Percentiles rank a stretch among this genome's conserved stretches.
Evolutionary conservation across 2,888 invertebrate genomes (phyloP).

Genomic region (Tinea semifulvella): DNA sequence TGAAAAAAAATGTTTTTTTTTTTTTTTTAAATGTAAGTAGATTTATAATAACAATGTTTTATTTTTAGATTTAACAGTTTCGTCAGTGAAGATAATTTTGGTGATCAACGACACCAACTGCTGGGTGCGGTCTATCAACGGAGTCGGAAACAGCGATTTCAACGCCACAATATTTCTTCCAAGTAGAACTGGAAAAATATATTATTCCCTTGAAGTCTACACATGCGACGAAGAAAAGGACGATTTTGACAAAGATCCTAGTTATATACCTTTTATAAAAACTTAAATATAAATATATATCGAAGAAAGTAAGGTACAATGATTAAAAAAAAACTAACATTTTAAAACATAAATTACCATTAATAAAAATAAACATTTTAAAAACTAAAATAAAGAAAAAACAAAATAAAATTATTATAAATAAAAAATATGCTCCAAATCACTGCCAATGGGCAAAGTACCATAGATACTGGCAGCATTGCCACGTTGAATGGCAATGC

Average conservation of each 20-base stretch:
- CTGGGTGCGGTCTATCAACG: slow-evolving; percentile 32
- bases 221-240: slow-evolving; percentile 25
- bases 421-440: too few species aligned
- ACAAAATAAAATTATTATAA: too few species aligned
- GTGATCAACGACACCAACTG: slow-evolving; percentile 43
- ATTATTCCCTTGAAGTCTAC: slow-evolving; percentile 37
- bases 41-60: too few species aligned
- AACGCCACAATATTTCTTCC: slow-evolving; percentile 37
- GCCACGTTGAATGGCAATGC: too few species aligned
- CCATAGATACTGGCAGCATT: too few species aligned
- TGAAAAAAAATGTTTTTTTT: too few species aligned
- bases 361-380: background rate
- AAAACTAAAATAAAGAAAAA: too few species aligned
- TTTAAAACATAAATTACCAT: background rate
- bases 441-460: too few species aligned
- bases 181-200: slow-evolving; percentile 29
- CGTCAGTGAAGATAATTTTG: slow-evolving; percentile 41
- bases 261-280: background rate
- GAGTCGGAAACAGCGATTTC: slow-evolving; percentile 36
- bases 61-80: too few species aligned
- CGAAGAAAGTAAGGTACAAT: too few species aligned
- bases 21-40: too few species aligned
- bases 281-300: too few species aligned
- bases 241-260: background rate
- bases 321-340: background rate